These are phyloP conservation scores for Charadrius vociferus DNA, from an alignment of 2,113 vertebrate species.

Conservation along the genomic window DNA sequence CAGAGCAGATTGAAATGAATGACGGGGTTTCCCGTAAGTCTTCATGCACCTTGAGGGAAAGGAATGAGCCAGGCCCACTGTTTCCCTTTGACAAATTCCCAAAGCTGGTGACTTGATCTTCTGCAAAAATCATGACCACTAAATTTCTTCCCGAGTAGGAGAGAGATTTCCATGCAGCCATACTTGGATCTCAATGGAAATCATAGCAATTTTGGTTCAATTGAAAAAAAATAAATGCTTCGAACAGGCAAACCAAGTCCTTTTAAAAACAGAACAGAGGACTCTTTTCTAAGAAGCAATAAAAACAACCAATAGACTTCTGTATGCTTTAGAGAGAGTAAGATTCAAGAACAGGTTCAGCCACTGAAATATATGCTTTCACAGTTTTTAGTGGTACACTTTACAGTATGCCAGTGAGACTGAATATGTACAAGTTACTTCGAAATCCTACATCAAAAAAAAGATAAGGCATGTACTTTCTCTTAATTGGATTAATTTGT, in stretches of 20 bases:
- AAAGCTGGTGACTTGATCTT: neutral
- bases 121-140: neutral
- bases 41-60: rapidly evolving
- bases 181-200: neutral
- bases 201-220: neutral
- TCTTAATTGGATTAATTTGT: neutral
- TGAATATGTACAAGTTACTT: neutral
- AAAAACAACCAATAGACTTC: neutral
- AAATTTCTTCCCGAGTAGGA: neutral
- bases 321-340: neutral
- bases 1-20: neutral
- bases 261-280: neutral
- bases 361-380: neutral
- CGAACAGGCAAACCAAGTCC: neutral
- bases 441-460: neutral
- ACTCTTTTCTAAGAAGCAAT: neutral
- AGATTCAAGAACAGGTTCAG: neutral
- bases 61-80: neutral
- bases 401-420: neutral
- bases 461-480: neutral
- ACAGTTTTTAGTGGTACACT: neutral
- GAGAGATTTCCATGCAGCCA: neutral
- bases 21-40: neutral
- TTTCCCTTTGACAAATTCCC: neutral
- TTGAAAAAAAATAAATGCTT: neutral